These are phyloP conservation scores for Volucella bombylans DNA, from an alignment of 2,888 invertebrate species.

Conservation along the genomic window DNA sequence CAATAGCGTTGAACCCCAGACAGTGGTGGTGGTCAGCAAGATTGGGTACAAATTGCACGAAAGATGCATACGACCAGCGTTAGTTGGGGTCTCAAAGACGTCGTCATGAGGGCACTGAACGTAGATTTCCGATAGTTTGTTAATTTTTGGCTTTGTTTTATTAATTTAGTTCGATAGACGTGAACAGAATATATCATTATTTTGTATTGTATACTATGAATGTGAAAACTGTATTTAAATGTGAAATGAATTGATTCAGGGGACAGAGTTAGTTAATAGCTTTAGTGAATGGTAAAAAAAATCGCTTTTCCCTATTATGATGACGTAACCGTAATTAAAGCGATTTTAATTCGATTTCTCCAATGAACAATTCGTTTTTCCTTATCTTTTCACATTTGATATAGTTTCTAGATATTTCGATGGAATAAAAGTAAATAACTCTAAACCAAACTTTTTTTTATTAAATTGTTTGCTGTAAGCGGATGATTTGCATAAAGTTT, in stretches of 20 bases:
- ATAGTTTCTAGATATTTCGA: constrained; percentile 32
- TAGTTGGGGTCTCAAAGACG: constrained; percentile 95
- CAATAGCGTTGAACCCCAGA: constrained; percentile 91
- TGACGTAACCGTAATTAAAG: constrained; percentile 7
- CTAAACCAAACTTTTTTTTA: neutral
- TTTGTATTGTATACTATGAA: constrained; percentile 61
- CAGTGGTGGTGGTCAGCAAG: constrained; percentile 96
- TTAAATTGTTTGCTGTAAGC: neutral
- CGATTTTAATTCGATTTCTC: constrained; percentile 5
- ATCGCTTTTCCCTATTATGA: constrained; percentile 45
- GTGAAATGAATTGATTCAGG: constrained; percentile 46
- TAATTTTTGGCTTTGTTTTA: constrained; percentile 36
- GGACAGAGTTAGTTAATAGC: constrained; percentile 1
- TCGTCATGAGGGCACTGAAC: constrained; percentile 42
- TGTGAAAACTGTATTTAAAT: constrained; percentile 44
- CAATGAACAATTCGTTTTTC: constrained; percentile 41
- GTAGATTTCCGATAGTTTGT: constrained; percentile 11
- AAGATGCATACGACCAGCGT: constrained; percentile 95
- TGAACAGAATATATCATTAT: constrained; percentile 50
- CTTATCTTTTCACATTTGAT: constrained; percentile 39
- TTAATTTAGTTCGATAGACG: constrained; percentile 38
- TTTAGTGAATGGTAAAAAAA: constrained; percentile 9
- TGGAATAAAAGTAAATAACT: constrained; percentile 21
- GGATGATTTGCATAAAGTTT: neutral
- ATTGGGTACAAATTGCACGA: constrained; percentile 97